These are phyloP conservation scores for Ceratina calcarata DNA, from an alignment of 1,140 invertebrate genomes.

Conservation along the genomic window DNA sequence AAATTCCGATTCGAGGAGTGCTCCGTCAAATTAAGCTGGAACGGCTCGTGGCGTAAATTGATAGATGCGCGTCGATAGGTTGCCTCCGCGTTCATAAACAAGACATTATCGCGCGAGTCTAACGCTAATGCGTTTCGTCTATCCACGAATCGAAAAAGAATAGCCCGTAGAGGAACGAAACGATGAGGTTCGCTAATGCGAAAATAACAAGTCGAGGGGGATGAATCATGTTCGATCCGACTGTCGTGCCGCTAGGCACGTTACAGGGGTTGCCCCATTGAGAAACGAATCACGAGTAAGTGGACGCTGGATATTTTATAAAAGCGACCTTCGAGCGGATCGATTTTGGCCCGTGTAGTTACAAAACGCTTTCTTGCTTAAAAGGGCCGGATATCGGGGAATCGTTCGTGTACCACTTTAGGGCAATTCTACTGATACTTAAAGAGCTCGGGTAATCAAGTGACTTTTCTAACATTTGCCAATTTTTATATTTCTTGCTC, in stretches of 20 bases:
- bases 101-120: slow-evolving; percentile 71
- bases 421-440: not conserved
- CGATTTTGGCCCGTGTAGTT: not conserved
- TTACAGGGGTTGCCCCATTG: slow-evolving; percentile 29
- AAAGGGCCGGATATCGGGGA: not conserved
- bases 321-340: not conserved
- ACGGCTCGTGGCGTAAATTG: slow-evolving; percentile 54
- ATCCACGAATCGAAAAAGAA: slow-evolving; percentile 63
- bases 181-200: slow-evolving; percentile 65
- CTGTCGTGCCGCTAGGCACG: slow-evolving; percentile 45
- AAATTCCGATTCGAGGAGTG: slow-evolving; percentile 11
- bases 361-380: not conserved
- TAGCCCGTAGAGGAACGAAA: slow-evolving; percentile 56
- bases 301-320: slow-evolving; percentile 27
- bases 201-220: slow-evolving; percentile 73
- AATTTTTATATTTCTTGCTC: too few species aligned
- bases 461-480: too few species aligned
- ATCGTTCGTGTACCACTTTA: not conserved
- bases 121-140: slow-evolving; percentile 67
- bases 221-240: slow-evolving; percentile 63
- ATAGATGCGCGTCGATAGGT: slow-evolving; percentile 57
- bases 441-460: not conserved
- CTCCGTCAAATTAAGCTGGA: slow-evolving; percentile 37
- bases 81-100: slow-evolving; percentile 66
- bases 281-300: not conserved